Evolutionary conservation across 1,140 invertebrate species (phyloP), one percentile per base, ranked within the genome.

Genomic region (Achatina immaculata): DNA sequence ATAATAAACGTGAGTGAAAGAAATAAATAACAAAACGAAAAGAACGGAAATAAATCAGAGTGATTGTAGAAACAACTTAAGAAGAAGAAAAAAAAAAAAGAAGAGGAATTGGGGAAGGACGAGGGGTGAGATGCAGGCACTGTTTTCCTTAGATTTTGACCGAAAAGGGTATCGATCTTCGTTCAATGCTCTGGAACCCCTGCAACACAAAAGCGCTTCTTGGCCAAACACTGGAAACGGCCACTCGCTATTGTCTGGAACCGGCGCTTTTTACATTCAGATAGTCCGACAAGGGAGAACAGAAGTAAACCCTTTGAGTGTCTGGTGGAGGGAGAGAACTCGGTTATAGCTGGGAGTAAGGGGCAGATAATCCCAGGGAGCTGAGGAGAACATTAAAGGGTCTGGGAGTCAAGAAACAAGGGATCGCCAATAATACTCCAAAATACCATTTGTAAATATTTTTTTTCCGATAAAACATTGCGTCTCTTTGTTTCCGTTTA

Each of bases 161-260:
- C 68, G 24, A 40, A 69, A 69, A 21, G 14, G 68, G 68, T 40
- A 69, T 69, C 68, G 68, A 69, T 69, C 68, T 69, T 6, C 16
- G 38, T 69, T 69, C 68, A 42, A 40, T 42, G 36, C 68, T 24
- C 68, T 69, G 68, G 68, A 69, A 42, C 68, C 42, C 36, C 68
- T 11, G 14, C 24, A 69, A 43, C 36, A 40, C 36, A 69, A 69
- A 69, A 43, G 36, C 21, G 68, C n/a, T 43, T 42, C 68, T 69
- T 69, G 68, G 21, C 38, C 68, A 69, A 69, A 69, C 42, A 69
- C 68, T 69, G 42, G 58, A 62, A 28, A 16, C 36, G 24, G 68
- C 36, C 68, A 42, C 68, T 43, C 42, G 68, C 68, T 28, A 69
- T 69, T 69, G 68, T 62, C 31, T 36, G 21, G 0, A n/a, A n/a